Evolutionary conservation across 2,797 vertebrate species (phyloP), one percentile per base, ranked within the genome.

Genomic region (Leptoclinus maculatus): DNA sequence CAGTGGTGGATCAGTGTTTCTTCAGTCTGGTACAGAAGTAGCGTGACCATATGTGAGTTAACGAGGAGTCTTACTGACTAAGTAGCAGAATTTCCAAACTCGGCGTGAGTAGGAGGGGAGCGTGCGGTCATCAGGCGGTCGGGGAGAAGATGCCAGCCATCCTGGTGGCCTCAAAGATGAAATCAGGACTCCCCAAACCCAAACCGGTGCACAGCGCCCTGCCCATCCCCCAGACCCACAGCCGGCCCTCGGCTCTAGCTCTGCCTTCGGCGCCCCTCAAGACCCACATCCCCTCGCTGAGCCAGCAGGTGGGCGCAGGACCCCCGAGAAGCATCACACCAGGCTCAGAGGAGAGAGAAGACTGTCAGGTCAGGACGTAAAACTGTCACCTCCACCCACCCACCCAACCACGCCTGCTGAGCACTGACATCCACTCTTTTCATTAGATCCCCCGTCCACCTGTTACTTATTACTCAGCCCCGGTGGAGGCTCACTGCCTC

Each of bases 121-220:
- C 2, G 66, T 5, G 66, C 6, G 29, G 66, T 83, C 74, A 43
- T 51, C 59, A 21, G 66, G 72, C 34, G 34, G 66, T 65, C 9
- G 83, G 83, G 80, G 78, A 83, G 95, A 99, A 97, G 94, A 99
- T 99, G 98, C 97, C 98, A 94, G 96, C 97, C 93, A 97, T 99
- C 94, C 96, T 98, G 91, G 96, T 97, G 89, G 96, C 96, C 92
- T 96, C 97, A 90, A 98, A 97, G 93, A 99, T 99, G 97, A 99
- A 99, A 94, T 99, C 98, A 8, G 98, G 97, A 95, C 97, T 99
- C 87, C 97, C 97, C 76, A 99, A 98, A 90, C 97, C 97, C 86
- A 98, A 97, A 95, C 98, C 98, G 56, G 95, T 98, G 72, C 97
- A 98, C 94, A 99, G 97, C 27, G 98, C 97, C 66, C 94, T 96